Evolutionary conservation across 1,140 invertebrate species (phyloP), one percentile per base, ranked within the genome.

Genomic region (Antheraea pernyi): DNA sequence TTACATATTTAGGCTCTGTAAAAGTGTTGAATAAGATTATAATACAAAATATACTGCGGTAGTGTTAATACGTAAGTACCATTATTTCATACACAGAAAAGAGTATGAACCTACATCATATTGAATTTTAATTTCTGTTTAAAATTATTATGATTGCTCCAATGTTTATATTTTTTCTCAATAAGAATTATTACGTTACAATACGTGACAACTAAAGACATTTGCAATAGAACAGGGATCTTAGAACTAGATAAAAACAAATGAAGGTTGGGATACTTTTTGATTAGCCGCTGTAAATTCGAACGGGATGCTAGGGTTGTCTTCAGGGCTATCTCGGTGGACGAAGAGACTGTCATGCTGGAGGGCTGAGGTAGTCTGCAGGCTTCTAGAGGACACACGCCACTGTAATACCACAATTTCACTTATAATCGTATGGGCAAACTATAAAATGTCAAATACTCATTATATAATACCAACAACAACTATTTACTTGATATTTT

Each of bases 201-300:
- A n/a, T n/a, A n/a, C n/a, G n/a, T n/a, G 0, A 13, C 13, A 53
- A 53, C 0, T n/a, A 53, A 13, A 10, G 46, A 53, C 46, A 53
- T 13, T 7, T 53, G 16, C 2, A 53, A 6, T 16, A 53, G 16
- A 53, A 13, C 13, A 16, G 13, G n/a, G 2, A 53, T 53, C 19
- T 65, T 9, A 64, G 63, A 65, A 64, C 71, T 69, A 73, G 42
- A 58, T 42, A 42, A 77, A 82, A 85, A 84, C 82, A 83, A 76
- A 70, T 81, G 79, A 80, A 80, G 70, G 58, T 82, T 36, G 42
- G 70, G 70, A 70, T 87, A 97, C 96, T 94, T 98, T 98, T 88
- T 96, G 92, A 90, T 99, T 99, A 80, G 98, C 97, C 59, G 94
- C 86, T 22, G 95, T 97, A 83, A 99, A 99, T 91, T 99, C 97